Conservation (phyloP, 2,797 vertebrate genomes). For the Pseudochromis fuscus region DNA sequence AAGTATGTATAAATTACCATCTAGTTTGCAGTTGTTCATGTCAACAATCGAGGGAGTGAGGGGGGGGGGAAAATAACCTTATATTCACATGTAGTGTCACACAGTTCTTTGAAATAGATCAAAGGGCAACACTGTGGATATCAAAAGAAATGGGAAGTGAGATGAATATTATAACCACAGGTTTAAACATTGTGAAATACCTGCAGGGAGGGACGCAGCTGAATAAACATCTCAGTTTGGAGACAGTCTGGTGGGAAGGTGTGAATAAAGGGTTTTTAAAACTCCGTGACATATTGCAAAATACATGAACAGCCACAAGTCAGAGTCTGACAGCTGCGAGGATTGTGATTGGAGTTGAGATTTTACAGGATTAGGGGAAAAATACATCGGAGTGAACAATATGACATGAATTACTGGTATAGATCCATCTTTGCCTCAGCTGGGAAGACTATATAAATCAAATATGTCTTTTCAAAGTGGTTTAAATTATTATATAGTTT, state of each 20-base stretch:
- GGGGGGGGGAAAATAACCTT: conserved; percentile 27
- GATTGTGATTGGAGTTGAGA: background rate
- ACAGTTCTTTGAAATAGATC: conserved; percentile 50
- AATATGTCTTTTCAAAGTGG: background rate
- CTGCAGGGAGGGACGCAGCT: conserved; percentile 20
- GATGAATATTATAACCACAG: conserved; percentile 14
- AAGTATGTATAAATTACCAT: conserved; percentile 17
- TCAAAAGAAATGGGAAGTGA: conserved; percentile 23
- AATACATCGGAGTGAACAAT: background rate
- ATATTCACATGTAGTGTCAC: conserved; percentile 10
- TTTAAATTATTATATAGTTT: background rate
- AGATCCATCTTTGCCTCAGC: background rate
- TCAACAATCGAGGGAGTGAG: conserved; percentile 16
- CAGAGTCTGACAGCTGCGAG: background rate
- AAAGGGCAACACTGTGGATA: conserved; percentile 22
- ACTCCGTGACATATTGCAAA: conserved; percentile 6
- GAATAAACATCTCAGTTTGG: conserved; percentile 29
- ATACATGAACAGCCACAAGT: conserved; percentile 2
- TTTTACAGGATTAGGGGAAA: no score
- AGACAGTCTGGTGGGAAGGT: conserved; percentile 1
- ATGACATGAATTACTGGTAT: background rate
- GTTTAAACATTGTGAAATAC: conserved; percentile 25
- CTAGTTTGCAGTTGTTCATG: conserved; percentile 3
- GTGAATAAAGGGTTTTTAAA: conserved; percentile 20
- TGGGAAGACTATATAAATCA: background rate